These are phyloP conservation scores for Bungarus multicinctus DNA, from an alignment of 2,113 vertebrate species.

Conservation along the genomic window DNA sequence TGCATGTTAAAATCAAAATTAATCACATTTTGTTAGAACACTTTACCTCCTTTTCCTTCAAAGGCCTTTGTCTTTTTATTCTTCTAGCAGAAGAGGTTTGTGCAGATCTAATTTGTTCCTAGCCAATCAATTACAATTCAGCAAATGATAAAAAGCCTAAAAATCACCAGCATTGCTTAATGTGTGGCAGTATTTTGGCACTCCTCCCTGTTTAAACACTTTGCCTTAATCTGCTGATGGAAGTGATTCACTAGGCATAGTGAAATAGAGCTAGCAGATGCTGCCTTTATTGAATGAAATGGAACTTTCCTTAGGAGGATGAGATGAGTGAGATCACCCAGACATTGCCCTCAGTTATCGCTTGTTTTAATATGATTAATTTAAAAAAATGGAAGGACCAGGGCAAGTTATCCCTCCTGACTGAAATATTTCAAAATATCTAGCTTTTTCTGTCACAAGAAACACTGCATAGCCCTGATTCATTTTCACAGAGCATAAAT, in stretches of 20 bases:
- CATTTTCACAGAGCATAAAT: not conserved
- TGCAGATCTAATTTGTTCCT: constrained; percentile 7
- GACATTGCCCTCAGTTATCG: not conserved
- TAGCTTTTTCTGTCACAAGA: not conserved
- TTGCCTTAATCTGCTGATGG: constrained; percentile 9
- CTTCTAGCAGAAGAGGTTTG: not conserved
- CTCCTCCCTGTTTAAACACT: not conserved
- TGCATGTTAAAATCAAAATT: not conserved
- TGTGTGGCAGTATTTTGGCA: constrained; percentile 12
- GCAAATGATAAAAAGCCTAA: constrained; percentile 27
- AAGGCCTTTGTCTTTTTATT: constrained; percentile 11
- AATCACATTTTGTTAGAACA: constrained; percentile 29
- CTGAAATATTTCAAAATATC: not conserved
- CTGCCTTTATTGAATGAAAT: constrained; percentile 47
- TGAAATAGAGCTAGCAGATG: constrained; percentile 19
- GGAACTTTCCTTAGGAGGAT: constrained; percentile 20
- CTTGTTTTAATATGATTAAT: not conserved
- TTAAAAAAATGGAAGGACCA: not conserved
- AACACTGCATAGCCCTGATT: not conserved
- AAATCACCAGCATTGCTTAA: constrained; percentile 29
- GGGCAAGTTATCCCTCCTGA: not conserved
- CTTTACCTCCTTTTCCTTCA: constrained; percentile 1
- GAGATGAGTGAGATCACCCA: constrained; percentile 44
- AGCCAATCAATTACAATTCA: constrained; percentile 43
- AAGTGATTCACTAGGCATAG: constrained; percentile 26